Percentiles rank a stretch among this genome's conserved stretches.
Evolutionary conservation across 2,797 vertebrate species (phyloP).

Genomic region (Sphaeramia orbicularis): DNA sequence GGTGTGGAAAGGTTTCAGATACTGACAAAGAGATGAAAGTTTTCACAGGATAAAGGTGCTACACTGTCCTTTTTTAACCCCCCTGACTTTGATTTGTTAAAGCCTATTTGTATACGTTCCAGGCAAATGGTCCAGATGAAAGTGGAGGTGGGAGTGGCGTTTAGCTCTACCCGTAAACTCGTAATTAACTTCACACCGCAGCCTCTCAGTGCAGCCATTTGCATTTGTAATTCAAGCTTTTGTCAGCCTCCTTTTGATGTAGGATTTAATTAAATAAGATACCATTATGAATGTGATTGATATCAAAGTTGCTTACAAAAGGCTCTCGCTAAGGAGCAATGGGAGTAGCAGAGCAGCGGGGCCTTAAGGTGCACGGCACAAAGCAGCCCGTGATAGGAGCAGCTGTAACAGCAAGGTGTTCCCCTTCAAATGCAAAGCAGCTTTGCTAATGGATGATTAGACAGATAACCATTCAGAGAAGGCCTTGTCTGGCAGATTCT

Average conservation of each 20-base stretch:
- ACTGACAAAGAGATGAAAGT: neutral
- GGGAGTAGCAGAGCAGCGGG: slow-evolving; percentile 24
- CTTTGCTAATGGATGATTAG: slow-evolving; percentile 15
- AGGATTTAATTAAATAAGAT: slow-evolving; percentile 71
- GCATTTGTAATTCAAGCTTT: slow-evolving; percentile 71
- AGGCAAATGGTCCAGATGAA: slow-evolving; percentile 67
- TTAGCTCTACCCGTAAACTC: slow-evolving; percentile 43
- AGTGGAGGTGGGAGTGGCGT: slow-evolving; percentile 44
- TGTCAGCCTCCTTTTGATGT: slow-evolving; percentile 68
- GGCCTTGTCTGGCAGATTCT: slow-evolving; percentile 2
- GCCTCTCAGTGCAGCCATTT: slow-evolving; percentile 61
- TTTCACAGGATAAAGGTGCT: slow-evolving; percentile 8
- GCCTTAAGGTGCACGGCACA: slow-evolving; percentile 28
- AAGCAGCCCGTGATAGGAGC: slow-evolving; percentile 11
- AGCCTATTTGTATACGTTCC: slow-evolving; percentile 63
- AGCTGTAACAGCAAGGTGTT: slow-evolving; percentile 20
- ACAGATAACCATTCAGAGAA: slow-evolving; percentile 16
- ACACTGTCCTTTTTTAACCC: neutral
- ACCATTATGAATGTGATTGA: slow-evolving; percentile 59
- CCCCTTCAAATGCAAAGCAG: slow-evolving; percentile 39
- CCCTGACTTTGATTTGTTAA: slow-evolving; percentile 53
- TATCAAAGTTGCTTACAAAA: slow-evolving; percentile 59
- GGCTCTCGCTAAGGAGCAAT: slow-evolving; percentile 3
- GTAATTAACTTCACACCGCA: slow-evolving; percentile 62
- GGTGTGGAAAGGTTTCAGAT: slow-evolving; percentile 18